phyloP scores from a whole-genome alignment of 2,113 vertebrate species.

The Lamprologus tigripictilis region DNA sequence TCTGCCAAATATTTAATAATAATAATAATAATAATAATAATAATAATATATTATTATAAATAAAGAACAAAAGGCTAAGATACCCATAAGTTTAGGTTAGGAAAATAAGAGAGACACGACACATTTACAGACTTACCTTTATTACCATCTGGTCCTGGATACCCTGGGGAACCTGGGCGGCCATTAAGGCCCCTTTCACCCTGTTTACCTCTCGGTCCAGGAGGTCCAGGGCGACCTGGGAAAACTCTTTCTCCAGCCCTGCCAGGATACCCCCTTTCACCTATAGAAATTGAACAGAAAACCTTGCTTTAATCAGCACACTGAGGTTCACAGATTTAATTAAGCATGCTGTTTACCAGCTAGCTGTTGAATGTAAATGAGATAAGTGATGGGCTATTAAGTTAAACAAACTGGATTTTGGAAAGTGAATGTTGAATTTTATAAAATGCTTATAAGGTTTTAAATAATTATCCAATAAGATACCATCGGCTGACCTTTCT shows the following conservation, averaged over 20 bases:
- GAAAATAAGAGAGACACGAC: not conserved
- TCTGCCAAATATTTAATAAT: not conserved
- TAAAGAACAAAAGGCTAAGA: not conserved
- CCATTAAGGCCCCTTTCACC: slow-evolving; percentile 41
- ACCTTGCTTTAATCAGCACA: not conserved
- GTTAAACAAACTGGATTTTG: not conserved
- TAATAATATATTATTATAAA: not conserved
- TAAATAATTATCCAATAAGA: not conserved
- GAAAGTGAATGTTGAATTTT: not conserved
- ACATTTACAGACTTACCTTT: slow-evolving; percentile 17
- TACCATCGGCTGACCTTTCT: slow-evolving; percentile 39
- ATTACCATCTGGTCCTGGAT: slow-evolving; percentile 11
- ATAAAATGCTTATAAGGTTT: not conserved
- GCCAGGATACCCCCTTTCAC: slow-evolving; percentile 23
- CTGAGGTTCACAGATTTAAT: not conserved
- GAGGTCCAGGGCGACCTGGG: slow-evolving; percentile 17
- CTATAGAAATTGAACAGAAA: not conserved
- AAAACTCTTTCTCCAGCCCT: not conserved
- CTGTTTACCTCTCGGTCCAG: slow-evolving; percentile 18
- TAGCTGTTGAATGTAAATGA: not conserved
- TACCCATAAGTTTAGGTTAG: not conserved
- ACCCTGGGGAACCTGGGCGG: slow-evolving; percentile 1
- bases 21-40: not conserved
- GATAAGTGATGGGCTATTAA: not conserved
- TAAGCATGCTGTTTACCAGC: not conserved